A percentile compares a stretch with the other conserved stretches of the same genome.
phyloP scores from a whole-genome alignment of 2,888 invertebrate genomes.

The Eretmocerus hayati region DNA sequence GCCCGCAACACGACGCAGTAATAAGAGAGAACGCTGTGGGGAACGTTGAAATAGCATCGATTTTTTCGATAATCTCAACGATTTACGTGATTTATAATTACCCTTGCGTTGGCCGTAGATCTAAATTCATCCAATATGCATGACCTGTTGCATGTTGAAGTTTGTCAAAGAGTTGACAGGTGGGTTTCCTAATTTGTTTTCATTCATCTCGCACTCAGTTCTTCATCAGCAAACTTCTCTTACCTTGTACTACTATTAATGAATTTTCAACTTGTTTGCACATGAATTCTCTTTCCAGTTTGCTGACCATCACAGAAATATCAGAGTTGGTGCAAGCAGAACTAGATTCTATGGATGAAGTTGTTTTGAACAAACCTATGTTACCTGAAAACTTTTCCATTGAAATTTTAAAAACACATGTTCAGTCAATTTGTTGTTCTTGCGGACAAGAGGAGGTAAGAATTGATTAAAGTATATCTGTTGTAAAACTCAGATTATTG shows the following conservation, averaged over 20 bases:
- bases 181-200: conserved; percentile 18
- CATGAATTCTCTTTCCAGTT: conserved; percentile 20
- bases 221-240: background rate
- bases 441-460: conserved; percentile 34
- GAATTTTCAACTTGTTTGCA: conserved; percentile 2
- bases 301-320: conserved; percentile 24
- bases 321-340: conserved; percentile 26
- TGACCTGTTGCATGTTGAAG: conserved; percentile 34
- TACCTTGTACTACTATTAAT: conserved; percentile 1
- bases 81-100: no score
- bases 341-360: conserved; percentile 22
- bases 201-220: no score
- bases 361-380: conserved; percentile 27
- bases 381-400: conserved; percentile 25
- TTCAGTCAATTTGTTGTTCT: conserved; percentile 38
- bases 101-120: no score
- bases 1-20: no score
- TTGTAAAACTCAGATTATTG: conserved; percentile 4
- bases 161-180: conserved; percentile 39
- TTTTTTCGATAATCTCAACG: no score
- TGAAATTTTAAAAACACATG: conserved; percentile 31
- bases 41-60: no score
- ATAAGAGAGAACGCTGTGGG: no score
- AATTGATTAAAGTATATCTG: conserved; percentile 1
- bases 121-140: conserved; percentile 21